A percentile compares a stretch with the other conserved stretches of the same genome.
These are phyloP conservation scores for Diachasma alloeum DNA, from an alignment of 1,140 invertebrate genomes.

Conservation along the genomic window DNA sequence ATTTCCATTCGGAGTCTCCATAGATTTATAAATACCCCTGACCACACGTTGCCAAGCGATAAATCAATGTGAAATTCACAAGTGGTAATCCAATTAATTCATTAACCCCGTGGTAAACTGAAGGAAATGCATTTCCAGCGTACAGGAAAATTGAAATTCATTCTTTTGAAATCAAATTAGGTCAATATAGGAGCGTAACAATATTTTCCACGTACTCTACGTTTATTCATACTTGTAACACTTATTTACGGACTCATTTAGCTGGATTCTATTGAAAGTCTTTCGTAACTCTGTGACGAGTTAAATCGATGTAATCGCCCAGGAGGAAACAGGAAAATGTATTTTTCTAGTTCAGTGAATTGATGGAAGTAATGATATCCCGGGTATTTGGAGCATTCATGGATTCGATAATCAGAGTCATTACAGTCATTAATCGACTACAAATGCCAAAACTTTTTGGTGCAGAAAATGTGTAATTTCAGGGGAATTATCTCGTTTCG, in stretches of 20 bases:
- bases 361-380: neutral
- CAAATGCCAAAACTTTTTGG: neutral
- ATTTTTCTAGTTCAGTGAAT: neutral
- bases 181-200: neutral
- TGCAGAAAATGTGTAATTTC: neutral
- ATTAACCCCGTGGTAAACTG: neutral
- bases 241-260: neutral
- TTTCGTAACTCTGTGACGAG: neutral
- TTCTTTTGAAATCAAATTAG: neutral
- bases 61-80: constrained; percentile 2
- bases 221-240: neutral
- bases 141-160: neutral
- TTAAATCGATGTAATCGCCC: neutral
- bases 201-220: neutral
- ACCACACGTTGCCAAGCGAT: neutral
- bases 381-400: neutral
- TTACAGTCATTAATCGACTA: neutral
- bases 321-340: neutral
- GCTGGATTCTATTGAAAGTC: neutral
- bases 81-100: constrained; percentile 10
- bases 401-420: neutral
- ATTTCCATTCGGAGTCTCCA: neutral
- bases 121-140: neutral
- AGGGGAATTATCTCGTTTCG: neutral
- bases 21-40: constrained; percentile 3